Conservation (phyloP, 2,888 invertebrate species). For the Omphaloscelis lunosa region DNA sequence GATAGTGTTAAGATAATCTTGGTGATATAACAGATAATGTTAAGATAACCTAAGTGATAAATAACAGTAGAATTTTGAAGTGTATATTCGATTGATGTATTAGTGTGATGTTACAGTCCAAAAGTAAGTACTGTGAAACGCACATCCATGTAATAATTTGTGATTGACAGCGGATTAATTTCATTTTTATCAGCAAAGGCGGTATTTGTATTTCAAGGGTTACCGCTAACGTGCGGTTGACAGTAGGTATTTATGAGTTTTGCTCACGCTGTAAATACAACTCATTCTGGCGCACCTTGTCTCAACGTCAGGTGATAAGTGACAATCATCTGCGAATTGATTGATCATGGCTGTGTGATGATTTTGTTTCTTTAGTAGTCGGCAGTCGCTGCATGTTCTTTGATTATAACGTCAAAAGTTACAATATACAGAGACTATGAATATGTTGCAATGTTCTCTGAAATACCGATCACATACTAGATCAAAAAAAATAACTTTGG, state of each 20-base stretch:
- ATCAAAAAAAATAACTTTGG: background rate
- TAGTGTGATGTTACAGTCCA: background rate
- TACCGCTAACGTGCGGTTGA: background rate
- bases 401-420: background rate
- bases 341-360: background rate
- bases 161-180: background rate
- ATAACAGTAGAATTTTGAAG: background rate
- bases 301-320: background rate
- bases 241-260: background rate
- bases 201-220: background rate
- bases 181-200: background rate
- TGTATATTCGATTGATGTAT: background rate
- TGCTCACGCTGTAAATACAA: background rate
- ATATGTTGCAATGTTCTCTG: background rate
- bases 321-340: background rate
- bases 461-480: background rate
- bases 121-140: background rate
- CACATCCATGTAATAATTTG: background rate
- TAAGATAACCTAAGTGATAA: constrained; percentile 23
- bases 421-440: background rate
- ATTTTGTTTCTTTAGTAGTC: background rate
- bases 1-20: constrained; percentile 15
- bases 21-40: constrained; percentile 13
- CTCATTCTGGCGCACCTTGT: background rate
- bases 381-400: no score